phyloP scores from a whole-genome alignment of 2,113 vertebrate genomes.

The Platichthys flesus region DNA sequence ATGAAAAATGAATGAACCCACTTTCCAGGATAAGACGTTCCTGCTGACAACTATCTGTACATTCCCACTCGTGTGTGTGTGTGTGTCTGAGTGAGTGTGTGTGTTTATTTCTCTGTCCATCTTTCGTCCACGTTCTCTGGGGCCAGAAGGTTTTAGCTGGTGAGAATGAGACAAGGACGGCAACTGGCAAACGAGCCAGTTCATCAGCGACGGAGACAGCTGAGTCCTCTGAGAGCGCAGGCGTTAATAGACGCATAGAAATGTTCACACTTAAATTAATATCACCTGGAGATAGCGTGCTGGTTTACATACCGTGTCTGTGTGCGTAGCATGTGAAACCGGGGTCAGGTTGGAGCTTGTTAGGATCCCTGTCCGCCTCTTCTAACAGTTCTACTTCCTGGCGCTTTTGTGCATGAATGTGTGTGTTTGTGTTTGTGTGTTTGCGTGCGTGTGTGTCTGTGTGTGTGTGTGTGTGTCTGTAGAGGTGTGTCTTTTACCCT shows the following conservation, averaged over 20 bases:
- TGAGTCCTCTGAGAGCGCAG: slow-evolving; percentile 34
- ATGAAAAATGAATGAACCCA: no score
- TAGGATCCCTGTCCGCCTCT: background rate
- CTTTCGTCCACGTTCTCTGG: slow-evolving; percentile 23
- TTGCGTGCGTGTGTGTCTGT: background rate
- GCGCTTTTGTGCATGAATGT: background rate
- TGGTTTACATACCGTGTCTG: slow-evolving; percentile 11
- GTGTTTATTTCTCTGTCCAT: slow-evolving; percentile 38
- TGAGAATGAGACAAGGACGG: slow-evolving; percentile 40
- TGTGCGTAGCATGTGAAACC: slow-evolving; percentile 17
- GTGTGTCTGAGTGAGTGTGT: background rate
- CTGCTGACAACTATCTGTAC: slow-evolving; percentile 14
- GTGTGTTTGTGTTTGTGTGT: background rate
- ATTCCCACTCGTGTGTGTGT: background rate
- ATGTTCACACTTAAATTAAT: slow-evolving; percentile 43
- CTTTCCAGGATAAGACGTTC: slow-evolving; percentile 12
- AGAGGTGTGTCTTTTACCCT: slow-evolving; percentile 19
- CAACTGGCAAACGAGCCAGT: slow-evolving; percentile 32
- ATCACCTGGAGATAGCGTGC: slow-evolving; percentile 25
- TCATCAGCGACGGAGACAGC: slow-evolving; percentile 42
- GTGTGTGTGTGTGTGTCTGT: slow-evolving; percentile 9
- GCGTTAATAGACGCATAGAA: slow-evolving; percentile 47
- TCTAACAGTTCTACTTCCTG: slow-evolving; percentile 2
- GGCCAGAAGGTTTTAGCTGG: slow-evolving; percentile 21
- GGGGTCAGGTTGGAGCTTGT: background rate